A percentile compares a stretch with the other conserved stretches of the same genome.
Conservation (phyloP, 2,113 vertebrate genomes). For the Esox niger region DNA sequence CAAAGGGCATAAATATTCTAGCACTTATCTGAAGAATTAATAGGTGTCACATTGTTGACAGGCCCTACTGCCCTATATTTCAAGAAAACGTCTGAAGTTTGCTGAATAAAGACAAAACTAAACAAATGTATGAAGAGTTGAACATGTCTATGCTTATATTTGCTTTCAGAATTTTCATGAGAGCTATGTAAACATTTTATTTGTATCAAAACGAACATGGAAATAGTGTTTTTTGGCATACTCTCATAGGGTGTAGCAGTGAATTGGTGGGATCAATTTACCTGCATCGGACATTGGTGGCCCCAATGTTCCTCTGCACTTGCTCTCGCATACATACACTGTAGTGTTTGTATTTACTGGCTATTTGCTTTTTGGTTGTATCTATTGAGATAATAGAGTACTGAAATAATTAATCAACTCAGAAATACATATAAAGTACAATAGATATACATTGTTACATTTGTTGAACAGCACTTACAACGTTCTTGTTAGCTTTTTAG, state of each 20-base stretch:
- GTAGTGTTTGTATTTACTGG: not conserved
- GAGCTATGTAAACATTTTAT: conserved; percentile 6
- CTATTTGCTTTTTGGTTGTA: too few species aligned
- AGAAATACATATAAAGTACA: conserved; percentile 4
- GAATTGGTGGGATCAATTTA: too few species aligned
- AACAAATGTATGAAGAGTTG: not conserved
- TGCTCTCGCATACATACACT: not conserved
- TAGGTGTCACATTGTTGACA: conserved; percentile 36
- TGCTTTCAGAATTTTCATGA: conserved; percentile 9
- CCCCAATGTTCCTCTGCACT: too few species aligned
- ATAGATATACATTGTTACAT: not conserved
- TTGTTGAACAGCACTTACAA: not conserved
- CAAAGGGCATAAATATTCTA: conserved; percentile 41
- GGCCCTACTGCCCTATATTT: conserved; percentile 10
- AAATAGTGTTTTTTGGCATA: not conserved
- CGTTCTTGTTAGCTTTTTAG: not conserved
- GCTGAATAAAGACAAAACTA: too few species aligned
- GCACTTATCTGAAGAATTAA: conserved; percentile 48
- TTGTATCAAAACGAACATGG: not conserved
- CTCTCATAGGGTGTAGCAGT: too few species aligned
- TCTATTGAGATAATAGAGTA: too few species aligned
- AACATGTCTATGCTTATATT: conserved; percentile 25
- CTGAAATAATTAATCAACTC: too few species aligned
- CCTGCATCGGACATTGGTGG: too few species aligned
- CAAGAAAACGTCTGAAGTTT: not conserved